These are phyloP conservation scores for Coelinius sp. DNA, from an alignment of 2,888 invertebrate genomes.

Conservation along the genomic window DNA sequence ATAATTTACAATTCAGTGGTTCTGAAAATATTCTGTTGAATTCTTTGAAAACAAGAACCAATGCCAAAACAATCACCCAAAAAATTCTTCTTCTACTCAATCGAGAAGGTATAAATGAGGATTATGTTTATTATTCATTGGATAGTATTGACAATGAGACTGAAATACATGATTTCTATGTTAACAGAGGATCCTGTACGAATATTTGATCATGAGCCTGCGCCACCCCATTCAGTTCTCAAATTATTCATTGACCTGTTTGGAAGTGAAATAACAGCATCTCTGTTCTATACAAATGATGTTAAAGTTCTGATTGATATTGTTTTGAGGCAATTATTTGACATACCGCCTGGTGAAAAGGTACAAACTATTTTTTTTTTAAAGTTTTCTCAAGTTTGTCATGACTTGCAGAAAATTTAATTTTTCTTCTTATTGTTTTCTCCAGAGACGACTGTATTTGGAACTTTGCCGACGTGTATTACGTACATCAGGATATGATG, in stretches of 20 bases:
- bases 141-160: neutral
- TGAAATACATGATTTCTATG: conserved; percentile 35
- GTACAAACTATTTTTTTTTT: conserved; percentile 69
- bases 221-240: conserved; percentile 87
- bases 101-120: conserved; percentile 81
- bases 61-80: conserved; percentile 91
- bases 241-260: conserved; percentile 93
- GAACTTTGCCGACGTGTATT: conserved; percentile 85
- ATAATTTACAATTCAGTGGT: conserved; percentile 87
- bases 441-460: conserved; percentile 81
- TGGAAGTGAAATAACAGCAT: conserved; percentile 82
- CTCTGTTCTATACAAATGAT: conserved; percentile 95
- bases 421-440: neutral
- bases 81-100: conserved; percentile 90
- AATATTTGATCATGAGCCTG: conserved; percentile 86
- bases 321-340: conserved; percentile 89
- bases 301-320: conserved; percentile 95
- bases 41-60: conserved; percentile 78
- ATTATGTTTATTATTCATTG: conserved; percentile 11
- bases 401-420: neutral
- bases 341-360: conserved; percentile 89
- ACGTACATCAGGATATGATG: conserved; percentile 84
- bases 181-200: conserved; percentile 87
- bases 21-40: conserved; percentile 81
- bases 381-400: conserved; percentile 17